Conservation (phyloP, 2,888 invertebrate species). For the Drosophila vallismaia region DNA sequence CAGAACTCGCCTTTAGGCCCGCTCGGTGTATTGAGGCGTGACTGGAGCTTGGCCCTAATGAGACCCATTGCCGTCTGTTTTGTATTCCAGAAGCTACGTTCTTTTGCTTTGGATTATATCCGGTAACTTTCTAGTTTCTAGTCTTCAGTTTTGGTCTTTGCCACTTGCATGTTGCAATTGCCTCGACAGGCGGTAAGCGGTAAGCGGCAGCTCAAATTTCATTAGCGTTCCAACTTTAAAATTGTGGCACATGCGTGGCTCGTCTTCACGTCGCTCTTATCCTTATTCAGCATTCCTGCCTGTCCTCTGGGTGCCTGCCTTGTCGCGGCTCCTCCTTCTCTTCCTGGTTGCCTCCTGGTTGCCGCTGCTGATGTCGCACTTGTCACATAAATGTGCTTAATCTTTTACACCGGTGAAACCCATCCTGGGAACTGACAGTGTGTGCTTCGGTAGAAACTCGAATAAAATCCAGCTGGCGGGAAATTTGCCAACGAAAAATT, state of each 20-base stretch:
- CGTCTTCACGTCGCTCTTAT: constrained; percentile 7
- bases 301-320: constrained; percentile 15
- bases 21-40: constrained; percentile 59
- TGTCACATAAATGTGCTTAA: constrained; percentile 75
- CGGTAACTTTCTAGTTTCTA: constrained; percentile 15
- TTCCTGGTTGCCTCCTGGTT: background rate
- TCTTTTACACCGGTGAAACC: constrained; percentile 64
- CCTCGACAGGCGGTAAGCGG: constrained; percentile 19
- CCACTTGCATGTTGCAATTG: constrained; percentile 13
- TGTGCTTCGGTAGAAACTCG: constrained; percentile 7
- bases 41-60: constrained; percentile 58
- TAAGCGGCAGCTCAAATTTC: constrained; percentile 62
- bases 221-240: constrained; percentile 72
- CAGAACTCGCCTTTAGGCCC: constrained; percentile 38
- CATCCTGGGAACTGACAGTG: constrained; percentile 16
- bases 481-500: constrained; percentile 27
- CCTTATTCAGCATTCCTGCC: background rate
- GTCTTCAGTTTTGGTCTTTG: constrained; percentile 30
- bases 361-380: constrained; percentile 46
- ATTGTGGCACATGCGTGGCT: constrained; percentile 71
- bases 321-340: constrained; percentile 12
- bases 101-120: constrained; percentile 6
- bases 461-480: constrained; percentile 16
- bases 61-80: constrained; percentile 35
- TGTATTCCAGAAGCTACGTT: constrained; percentile 15